Evolutionary conservation across 2,888 invertebrate genomes (phyloP).

Genomic region (Orthosia gothica): DNA sequence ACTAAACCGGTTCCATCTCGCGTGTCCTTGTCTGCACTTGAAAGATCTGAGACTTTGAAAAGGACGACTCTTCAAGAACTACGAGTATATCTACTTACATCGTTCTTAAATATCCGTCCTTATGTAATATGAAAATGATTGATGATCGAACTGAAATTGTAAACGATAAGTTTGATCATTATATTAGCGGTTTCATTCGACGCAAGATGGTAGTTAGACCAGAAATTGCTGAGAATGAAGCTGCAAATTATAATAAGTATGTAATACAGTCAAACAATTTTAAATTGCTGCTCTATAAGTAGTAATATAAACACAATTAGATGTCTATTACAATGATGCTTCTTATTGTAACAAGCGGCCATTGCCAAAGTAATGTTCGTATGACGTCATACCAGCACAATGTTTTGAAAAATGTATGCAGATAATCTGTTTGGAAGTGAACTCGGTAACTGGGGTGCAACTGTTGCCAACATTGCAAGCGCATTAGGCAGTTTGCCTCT

Average conservation of each 20-base stretch:
- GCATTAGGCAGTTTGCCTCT: slow-evolving; percentile 46
- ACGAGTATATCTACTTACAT: slow-evolving; percentile 34
- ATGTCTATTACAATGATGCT: slow-evolving; percentile 25
- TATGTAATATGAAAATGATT: slow-evolving; percentile 56
- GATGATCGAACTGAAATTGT: slow-evolving; percentile 34
- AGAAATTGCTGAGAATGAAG: slow-evolving; percentile 30
- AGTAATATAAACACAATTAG: slow-evolving; percentile 35
- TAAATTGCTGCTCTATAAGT: slow-evolving; percentile 25
- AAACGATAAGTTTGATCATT: slow-evolving; percentile 27
- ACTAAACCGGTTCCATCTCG: slow-evolving; percentile 58
- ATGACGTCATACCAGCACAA: slow-evolving; percentile 49
- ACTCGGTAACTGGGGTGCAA: slow-evolving; percentile 43
- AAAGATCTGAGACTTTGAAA: slow-evolving; percentile 33
- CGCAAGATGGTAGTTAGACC: slow-evolving; percentile 8
- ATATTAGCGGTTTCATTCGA: slow-evolving; percentile 24
- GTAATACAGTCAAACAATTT: slow-evolving; percentile 23
- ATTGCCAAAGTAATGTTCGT: slow-evolving; percentile 27
- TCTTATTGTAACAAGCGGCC: slow-evolving; percentile 25
- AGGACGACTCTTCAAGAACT: slow-evolving; percentile 35
- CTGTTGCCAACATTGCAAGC: slow-evolving; percentile 57
- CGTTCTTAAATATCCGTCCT: slow-evolving; percentile 62
- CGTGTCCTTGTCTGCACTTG: slow-evolving; percentile 62
- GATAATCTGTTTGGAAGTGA: slow-evolving; percentile 46
- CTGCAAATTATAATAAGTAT: slow-evolving; percentile 28
- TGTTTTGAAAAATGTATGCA: slow-evolving; percentile 57